Evolutionary conservation across 2,113 vertebrate genomes (phyloP).

Genomic region (Siniperca chuatsi): DNA sequence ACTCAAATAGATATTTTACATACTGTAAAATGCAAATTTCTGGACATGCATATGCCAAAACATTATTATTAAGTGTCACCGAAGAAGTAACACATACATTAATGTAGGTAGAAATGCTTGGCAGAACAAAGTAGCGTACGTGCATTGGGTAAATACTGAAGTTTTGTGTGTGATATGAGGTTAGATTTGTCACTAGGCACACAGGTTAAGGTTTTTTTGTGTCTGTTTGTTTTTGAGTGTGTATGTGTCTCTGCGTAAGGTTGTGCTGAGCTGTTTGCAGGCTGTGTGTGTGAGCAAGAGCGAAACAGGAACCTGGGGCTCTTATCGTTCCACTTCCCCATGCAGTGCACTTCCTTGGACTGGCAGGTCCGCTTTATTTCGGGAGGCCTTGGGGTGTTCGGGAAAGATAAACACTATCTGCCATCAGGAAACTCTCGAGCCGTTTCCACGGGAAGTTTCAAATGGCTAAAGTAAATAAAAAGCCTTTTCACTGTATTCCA

Average conservation of each 20-base stretch:
- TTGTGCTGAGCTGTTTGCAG: conserved; percentile 12
- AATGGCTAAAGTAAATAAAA: conserved; percentile 99
- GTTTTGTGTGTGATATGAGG: conserved; percentile 8
- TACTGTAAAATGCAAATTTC: background rate
- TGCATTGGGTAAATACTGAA: background rate
- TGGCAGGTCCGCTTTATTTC: conserved; percentile 97
- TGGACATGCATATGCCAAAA: background rate
- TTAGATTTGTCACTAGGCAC: conserved; percentile 23
- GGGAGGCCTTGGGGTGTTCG: conserved; percentile 97
- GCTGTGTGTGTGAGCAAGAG: conserved; percentile 72
- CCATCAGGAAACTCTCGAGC: conserved; percentile 99
- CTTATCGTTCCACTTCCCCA: conserved; percentile 90
- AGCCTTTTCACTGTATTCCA: conserved; percentile 81
- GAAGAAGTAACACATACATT: background rate
- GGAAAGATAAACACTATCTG: conserved; percentile 99
- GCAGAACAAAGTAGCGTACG: conserved; percentile 16
- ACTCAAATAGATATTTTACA: background rate
- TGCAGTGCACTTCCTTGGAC: conserved; percentile 85
- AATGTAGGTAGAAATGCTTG: conserved; percentile 11
- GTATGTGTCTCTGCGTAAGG: conserved; percentile 26
- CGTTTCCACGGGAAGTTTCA: conserved; percentile 99
- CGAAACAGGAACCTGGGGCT: conserved; percentile 91
- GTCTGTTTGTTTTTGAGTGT: conserved; percentile 32
- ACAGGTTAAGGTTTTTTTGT: conserved; percentile 39
- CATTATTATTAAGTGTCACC: background rate